A percentile compares a stretch with the other conserved stretches of the same genome.
Conservation (phyloP, 2,113 vertebrate species). For the Tor tambroides region DNA sequence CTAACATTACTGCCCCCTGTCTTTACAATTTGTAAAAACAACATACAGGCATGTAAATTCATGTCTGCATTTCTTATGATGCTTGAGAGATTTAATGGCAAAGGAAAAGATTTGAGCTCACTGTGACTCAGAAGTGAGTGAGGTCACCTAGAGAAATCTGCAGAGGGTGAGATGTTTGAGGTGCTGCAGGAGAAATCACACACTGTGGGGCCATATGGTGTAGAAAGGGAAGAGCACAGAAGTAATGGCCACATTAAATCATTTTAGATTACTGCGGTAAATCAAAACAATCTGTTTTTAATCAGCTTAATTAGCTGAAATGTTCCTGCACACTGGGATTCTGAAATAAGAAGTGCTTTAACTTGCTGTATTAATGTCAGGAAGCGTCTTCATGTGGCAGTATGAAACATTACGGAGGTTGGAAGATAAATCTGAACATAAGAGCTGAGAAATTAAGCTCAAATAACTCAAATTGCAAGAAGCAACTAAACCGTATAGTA, state of each 20-base stretch:
- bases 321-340: background rate
- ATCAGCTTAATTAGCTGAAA: background rate
- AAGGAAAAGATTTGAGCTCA: background rate
- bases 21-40: background rate
- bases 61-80: background rate
- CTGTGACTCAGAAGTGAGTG: background rate
- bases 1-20: background rate
- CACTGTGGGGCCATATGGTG: slow-evolving; percentile 46
- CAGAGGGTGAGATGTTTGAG: slow-evolving; percentile 1
- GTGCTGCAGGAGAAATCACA: slow-evolving; percentile 11
- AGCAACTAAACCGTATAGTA: background rate
- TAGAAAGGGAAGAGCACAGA: slow-evolving; percentile 16
- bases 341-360: background rate
- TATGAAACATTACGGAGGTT: background rate
- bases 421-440: background rate
- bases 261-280: slow-evolving; percentile 20
- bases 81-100: background rate
- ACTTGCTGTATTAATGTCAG: background rate
- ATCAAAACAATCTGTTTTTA: slow-evolving; percentile 29
- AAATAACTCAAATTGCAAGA: background rate
- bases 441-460: background rate
- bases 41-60: background rate
- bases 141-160: slow-evolving; percentile 24
- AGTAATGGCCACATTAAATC: slow-evolving; percentile 28
- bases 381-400: background rate